Evolutionary conservation across 2,113 vertebrate species (phyloP).

Genomic region (Hemiscyllium ocellatum): DNA sequence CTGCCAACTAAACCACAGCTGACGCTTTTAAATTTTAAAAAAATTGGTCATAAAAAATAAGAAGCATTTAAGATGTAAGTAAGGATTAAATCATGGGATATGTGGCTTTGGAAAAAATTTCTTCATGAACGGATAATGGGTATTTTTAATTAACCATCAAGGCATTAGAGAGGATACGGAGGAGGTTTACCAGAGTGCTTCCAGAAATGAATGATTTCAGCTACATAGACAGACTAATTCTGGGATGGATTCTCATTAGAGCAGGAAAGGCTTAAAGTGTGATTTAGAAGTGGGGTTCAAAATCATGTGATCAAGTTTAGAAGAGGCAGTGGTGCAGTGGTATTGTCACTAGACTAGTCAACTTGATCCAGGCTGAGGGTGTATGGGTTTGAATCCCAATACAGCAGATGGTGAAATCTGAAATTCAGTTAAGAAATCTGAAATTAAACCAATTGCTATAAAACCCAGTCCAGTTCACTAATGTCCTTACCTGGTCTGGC

Average conservation of each 20-base stretch:
- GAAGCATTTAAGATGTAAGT: too few relatives aligned
- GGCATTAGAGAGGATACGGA: background rate
- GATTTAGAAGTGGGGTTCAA: background rate
- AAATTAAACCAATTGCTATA: too few relatives aligned
- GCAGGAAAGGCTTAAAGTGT: background rate
- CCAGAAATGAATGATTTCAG: background rate
- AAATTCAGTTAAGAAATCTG: too few relatives aligned
- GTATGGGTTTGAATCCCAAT: too few relatives aligned
- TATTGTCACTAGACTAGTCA: too few relatives aligned
- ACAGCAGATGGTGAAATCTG: too few relatives aligned
- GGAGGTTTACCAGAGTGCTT: background rate
- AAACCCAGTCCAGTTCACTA: too few relatives aligned
- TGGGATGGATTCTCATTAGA: background rate
- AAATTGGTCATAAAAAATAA: background rate
- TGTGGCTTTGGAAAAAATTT: background rate
- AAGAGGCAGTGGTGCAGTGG: background rate
- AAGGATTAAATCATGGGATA: background rate
- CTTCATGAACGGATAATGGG: background rate
- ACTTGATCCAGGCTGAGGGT: too few relatives aligned
- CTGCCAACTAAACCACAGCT: too few relatives aligned
- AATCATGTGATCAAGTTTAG: background rate
- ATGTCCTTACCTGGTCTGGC: too few relatives aligned
- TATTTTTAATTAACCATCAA: background rate
- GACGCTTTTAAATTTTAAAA: background rate
- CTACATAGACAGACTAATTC: background rate